phyloP scores from a whole-genome alignment of 2,888 invertebrate genomes.

The Volucella inflata region DNA sequence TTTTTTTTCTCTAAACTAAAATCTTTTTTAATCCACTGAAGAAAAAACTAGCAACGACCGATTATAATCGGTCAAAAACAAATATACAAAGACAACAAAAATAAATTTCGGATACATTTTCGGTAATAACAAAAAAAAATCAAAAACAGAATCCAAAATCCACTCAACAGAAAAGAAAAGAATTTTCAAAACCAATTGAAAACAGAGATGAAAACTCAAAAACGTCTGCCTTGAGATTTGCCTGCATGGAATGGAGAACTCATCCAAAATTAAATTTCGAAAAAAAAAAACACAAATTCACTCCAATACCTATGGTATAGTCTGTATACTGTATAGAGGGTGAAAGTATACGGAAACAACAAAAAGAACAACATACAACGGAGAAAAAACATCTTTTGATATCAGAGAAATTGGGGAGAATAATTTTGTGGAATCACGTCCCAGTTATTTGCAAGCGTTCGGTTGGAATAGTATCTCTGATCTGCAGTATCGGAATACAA shows the following conservation, averaged over 20 bases:
- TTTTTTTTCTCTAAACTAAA: conserved; percentile 9
- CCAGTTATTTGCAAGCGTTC: conserved; percentile 82
- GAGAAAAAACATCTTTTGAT: conserved; percentile 34
- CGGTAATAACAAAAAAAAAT: neutral
- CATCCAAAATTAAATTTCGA: conserved; percentile 68
- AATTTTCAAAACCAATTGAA: neutral
- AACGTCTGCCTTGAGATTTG: neutral
- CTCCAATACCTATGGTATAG: neutral
- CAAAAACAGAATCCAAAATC: neutral
- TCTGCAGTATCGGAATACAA: conserved; percentile 40
- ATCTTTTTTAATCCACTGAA: neutral
- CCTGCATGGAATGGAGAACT: conserved; percentile 58
- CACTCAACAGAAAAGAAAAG: neutral
- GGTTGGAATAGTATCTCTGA: conserved; percentile 80
- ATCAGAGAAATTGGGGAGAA: conserved; percentile 79
- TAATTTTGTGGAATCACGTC: conserved; percentile 78
- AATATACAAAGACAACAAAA: conserved; percentile 19
- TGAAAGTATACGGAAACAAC: conserved; percentile 24
- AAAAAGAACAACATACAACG: conserved; percentile 18
- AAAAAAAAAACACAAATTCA: neutral
- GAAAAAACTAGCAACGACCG: conserved; percentile 28
- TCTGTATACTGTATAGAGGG: conserved; percentile 7
- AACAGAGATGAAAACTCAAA: neutral
- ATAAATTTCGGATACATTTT: neutral
- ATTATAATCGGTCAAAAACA: conserved; percentile 24